phyloP scores from a whole-genome alignment of 2,797 vertebrate genomes.

The Crypturellus tataupa region DNA sequence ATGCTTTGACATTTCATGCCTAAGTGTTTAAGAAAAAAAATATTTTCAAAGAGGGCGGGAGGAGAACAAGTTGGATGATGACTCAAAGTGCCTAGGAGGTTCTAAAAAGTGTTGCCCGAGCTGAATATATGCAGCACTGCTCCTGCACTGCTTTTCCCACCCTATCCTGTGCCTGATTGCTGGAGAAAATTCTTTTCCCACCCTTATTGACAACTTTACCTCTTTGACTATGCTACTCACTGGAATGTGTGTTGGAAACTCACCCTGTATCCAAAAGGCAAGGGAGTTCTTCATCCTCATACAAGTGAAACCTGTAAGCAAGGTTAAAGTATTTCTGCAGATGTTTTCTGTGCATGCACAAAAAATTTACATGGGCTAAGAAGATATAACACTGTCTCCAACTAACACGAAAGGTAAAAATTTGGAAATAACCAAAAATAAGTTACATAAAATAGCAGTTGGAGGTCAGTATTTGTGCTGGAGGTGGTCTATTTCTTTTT shows the following conservation, averaged over 20 bases:
- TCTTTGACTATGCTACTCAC: background rate
- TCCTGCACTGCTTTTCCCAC: background rate
- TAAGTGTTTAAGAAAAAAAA: background rate
- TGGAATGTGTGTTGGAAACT: slow-evolving; percentile 35
- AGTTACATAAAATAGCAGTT: slow-evolving; percentile 59
- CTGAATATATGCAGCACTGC: background rate
- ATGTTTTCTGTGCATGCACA: background rate
- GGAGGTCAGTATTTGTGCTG: slow-evolving; percentile 69
- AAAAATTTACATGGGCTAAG: background rate
- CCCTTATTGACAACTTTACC: background rate
- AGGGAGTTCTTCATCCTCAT: background rate
- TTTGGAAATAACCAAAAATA: slow-evolving; percentile 58
- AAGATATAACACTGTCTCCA: background rate
- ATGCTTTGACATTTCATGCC: background rate
- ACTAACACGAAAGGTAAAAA: slow-evolving; percentile 42
- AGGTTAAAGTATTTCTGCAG: background rate
- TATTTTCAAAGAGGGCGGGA: background rate
- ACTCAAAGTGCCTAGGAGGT: background rate
- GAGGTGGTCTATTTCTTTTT: slow-evolving; percentile 67
- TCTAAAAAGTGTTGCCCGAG: background rate
- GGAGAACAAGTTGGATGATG: background rate
- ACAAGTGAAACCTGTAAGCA: slow-evolving; percentile 1
- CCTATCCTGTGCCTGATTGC: background rate
- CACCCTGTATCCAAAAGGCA: background rate
- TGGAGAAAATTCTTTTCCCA: background rate